Percentiles rank a stretch among this genome's conserved stretches.
Conservation (phyloP, 2,797 vertebrate genomes). For the Syncerus caffer region DNA sequence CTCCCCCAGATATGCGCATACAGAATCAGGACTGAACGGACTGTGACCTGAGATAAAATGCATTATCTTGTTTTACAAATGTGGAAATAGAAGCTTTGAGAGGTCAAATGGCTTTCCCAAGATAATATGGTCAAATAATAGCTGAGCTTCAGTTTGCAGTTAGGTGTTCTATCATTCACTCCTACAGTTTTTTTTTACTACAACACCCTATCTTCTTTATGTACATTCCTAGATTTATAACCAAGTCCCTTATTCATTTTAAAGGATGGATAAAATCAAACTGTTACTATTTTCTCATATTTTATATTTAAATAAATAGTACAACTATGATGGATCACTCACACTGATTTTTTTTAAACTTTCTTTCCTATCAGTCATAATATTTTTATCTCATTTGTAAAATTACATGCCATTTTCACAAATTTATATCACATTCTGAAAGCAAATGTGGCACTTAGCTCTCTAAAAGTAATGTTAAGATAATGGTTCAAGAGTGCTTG, state of each 20-base stretch:
- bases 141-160: neutral
- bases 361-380: neutral
- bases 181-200: neutral
- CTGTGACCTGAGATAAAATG: conserved; percentile 26
- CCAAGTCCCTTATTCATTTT: neutral
- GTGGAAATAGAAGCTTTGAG: neutral
- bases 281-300: neutral
- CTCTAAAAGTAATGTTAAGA: conserved; percentile 28
- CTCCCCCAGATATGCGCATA: neutral
- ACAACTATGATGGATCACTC: neutral
- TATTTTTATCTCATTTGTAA: conserved; percentile 29
- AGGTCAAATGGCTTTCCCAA: neutral
- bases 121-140: neutral
- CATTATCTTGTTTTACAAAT: conserved; percentile 5
- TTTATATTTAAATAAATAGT: conserved; percentile 31
- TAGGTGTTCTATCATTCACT: neutral
- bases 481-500: neutral
- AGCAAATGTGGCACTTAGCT: neutral
- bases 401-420: neutral
- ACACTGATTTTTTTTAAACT: neutral
- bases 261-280: neutral
- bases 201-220: neutral
- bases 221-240: neutral
- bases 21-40: neutral
- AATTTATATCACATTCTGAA: conserved; percentile 15